Percentiles rank a stretch among this genome's conserved stretches.
Conservation (phyloP, 1,140 invertebrate genomes). For the Steinernema feltiae region DNA sequence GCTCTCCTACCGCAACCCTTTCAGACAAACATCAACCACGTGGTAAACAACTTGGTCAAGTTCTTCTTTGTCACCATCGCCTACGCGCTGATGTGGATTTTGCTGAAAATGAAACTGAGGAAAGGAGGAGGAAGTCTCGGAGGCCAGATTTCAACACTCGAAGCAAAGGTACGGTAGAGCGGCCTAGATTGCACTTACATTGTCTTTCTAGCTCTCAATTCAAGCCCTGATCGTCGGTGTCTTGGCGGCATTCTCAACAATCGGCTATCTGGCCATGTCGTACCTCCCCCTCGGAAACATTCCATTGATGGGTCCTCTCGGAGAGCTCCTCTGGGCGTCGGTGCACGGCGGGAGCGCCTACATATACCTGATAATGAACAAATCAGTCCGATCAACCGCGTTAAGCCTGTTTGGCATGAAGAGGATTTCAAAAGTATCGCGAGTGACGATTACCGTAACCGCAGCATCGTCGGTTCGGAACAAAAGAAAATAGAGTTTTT, state of each 20-base stretch:
- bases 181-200: neutral
- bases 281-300: neutral
- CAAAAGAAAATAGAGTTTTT: too few species aligned
- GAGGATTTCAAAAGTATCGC: neutral
- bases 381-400: neutral
- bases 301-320: neutral
- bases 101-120: neutral
- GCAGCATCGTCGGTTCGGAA: neutral
- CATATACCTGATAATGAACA: constrained; percentile 1
- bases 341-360: neutral
- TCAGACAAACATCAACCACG: constrained; percentile 2
- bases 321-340: neutral
- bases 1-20: neutral
- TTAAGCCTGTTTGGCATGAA: neutral
- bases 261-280: neutral
- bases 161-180: neutral
- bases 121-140: neutral
- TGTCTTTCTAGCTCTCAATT: neutral
- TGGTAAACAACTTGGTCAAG: neutral
- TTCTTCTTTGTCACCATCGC: constrained; percentile 1
- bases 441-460: neutral
- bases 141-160: neutral
- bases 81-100: neutral
- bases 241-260: neutral
- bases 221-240: neutral